These are phyloP conservation scores for Strigops habroptila DNA, from an alignment of 2,113 vertebrate genomes.

Conservation along the genomic window DNA sequence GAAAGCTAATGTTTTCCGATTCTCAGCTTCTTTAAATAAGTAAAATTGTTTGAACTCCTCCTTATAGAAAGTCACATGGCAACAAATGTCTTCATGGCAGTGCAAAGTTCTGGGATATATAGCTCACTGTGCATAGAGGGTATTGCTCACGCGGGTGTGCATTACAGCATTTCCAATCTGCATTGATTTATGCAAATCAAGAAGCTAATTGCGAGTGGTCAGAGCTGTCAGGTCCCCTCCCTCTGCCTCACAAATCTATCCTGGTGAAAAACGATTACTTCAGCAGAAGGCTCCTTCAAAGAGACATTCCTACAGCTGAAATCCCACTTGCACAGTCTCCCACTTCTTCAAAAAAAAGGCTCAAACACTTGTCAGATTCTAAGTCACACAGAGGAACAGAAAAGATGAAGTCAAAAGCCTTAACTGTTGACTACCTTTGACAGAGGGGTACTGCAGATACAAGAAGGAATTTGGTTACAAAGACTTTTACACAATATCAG, in stretches of 20 bases:
- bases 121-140: neutral
- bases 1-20: neutral
- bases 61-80: neutral
- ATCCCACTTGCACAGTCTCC: neutral
- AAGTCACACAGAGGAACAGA: neutral
- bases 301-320: neutral
- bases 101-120: neutral
- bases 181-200: neutral
- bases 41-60: neutral
- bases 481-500: neutral
- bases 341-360: neutral
- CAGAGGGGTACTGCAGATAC: fast-evolving
- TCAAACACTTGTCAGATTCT: neutral
- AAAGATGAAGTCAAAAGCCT: neutral
- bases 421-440: neutral
- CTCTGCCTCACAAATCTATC: neutral
- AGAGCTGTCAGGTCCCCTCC: neutral
- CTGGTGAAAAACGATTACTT: neutral
- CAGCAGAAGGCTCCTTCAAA: neutral
- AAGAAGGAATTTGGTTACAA: neutral
- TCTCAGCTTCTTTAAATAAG: neutral
- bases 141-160: neutral
- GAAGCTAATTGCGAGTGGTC: neutral
- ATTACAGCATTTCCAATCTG: neutral
- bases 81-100: neutral